Conservation (phyloP, 2,888 invertebrate species). For the Lycia hirtaria region DNA sequence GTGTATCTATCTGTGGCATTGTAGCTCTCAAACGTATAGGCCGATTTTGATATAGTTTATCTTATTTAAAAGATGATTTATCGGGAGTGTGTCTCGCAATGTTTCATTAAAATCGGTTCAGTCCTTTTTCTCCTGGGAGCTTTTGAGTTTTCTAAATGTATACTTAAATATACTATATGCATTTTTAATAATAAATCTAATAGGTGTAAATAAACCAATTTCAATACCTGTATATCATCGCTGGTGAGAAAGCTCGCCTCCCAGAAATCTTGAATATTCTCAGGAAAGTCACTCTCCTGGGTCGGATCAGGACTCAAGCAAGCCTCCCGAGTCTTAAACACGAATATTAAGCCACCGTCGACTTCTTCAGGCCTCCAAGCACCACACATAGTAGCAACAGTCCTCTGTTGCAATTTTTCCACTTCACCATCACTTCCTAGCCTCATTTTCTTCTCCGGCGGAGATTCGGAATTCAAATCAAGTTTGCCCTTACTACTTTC, state of each 20-base stretch:
- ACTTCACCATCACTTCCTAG: slow-evolving; percentile 40
- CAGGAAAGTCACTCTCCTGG: slow-evolving; percentile 71
- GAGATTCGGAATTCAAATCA: slow-evolving; percentile 53
- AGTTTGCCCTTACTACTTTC: slow-evolving; percentile 54
- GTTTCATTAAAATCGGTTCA: too few relatives aligned
- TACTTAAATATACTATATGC: too few relatives aligned
- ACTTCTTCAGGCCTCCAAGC: slow-evolving; percentile 80
- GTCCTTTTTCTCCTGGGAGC: too few relatives aligned
- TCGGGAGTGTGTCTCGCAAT: too few relatives aligned
- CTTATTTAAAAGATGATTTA: too few relatives aligned
- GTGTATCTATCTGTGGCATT: too few relatives aligned
- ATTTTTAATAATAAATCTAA: too few relatives aligned
- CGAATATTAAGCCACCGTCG: slow-evolving; percentile 76
- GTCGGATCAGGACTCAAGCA: slow-evolving; percentile 77
- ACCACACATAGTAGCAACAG: slow-evolving; percentile 82
- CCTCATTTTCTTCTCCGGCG: slow-evolving; percentile 68
- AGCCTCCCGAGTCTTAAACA: slow-evolving; percentile 66
- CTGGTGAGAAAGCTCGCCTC: slow-evolving; percentile 57
- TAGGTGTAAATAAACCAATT: too few relatives aligned
- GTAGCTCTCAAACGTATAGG: too few relatives aligned
- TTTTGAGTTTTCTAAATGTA: too few relatives aligned
- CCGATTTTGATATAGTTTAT: too few relatives aligned
- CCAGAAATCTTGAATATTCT: slow-evolving; percentile 82
- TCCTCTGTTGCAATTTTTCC: slow-evolving; percentile 53
- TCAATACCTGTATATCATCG: slow-evolving; percentile 67